phyloP scores from a whole-genome alignment of 1,140 invertebrate species.

The Drosophila equinoxialis region DNA sequence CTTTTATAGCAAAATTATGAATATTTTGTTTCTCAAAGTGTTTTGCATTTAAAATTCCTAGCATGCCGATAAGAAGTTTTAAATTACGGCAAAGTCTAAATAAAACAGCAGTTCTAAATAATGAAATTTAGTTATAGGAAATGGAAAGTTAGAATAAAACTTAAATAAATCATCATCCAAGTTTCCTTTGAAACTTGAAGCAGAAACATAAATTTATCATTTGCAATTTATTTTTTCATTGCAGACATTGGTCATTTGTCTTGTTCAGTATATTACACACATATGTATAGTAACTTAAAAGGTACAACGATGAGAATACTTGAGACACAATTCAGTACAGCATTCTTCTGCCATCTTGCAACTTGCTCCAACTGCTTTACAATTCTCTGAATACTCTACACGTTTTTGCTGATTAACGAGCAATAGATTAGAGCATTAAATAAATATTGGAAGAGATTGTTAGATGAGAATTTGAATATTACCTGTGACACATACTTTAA shows the following conservation, averaged over 20 bases:
- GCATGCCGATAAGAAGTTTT: background rate
- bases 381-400: background rate
- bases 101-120: background rate
- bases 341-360: slow-evolving; percentile 7
- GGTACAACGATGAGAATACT: background rate
- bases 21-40: no score
- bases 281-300: background rate
- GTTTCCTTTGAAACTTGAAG: no score
- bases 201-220: no score
- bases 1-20: background rate
- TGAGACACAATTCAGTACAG: slow-evolving; percentile 7
- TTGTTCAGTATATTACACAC: no score
- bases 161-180: no score
- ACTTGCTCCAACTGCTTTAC: background rate
- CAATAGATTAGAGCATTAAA: background rate
- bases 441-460: no score
- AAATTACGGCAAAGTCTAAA: background rate
- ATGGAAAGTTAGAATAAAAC: no score
- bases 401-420: background rate
- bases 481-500: background rate
- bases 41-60: no score
- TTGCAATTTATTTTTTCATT: no score
- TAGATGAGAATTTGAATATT: no score
- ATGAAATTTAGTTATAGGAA: no score
- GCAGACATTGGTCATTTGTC: no score